Evolutionary conservation across 2,113 vertebrate genomes (phyloP), one percentile per base, ranked within the genome.

Genomic region (Naja naja): DNA sequence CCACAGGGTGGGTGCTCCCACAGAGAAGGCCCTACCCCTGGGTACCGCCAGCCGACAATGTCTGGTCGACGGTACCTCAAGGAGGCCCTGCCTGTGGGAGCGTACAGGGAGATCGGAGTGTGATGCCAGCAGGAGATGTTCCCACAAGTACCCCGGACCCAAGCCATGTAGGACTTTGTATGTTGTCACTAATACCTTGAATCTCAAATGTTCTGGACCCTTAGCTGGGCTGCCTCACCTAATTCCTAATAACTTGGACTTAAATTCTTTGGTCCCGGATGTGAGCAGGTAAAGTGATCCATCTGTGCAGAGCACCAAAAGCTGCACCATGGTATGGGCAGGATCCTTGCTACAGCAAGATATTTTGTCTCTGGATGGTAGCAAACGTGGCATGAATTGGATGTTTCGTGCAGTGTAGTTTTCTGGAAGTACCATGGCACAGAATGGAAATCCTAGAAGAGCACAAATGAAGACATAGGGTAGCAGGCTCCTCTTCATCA

Each of bases 271-370:
- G 0, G 94, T 89, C 91, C 81, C 74, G 0, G 94, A 92, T n/a
- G 95, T 96, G 89, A 98, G 87, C 30, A 98, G 94, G n/a, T 98
- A 97, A 23, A 98, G 95, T 8, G 97, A 97, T 55, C 98, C 97
- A 88, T 98, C 97, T 39, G 97, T 97, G 95, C 98, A 98, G 4
- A 98, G 90, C 92, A 98, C 97, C 34, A 98, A 94, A 53, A 98
- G 96, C 69, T 96, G 95, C 69, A 98, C 91, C 1, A 95, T 94
- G 47, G 96, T 95, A 34, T 30, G 39, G 52, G 89, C 86, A 0
- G 93, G 91, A 90, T 90, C 88, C 90, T 85, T 49, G 4, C 85
- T 85, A 69, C 91, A 49, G 0, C 91, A 93, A 25, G 85, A 58
- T 2, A 39, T 92, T 92, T 96, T 90, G 69, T 95, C 87, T 5